Base-by-base conservation (phyloP, 2,888 invertebrate genomes). In the Reticulitermes lucifugus region DNA sequence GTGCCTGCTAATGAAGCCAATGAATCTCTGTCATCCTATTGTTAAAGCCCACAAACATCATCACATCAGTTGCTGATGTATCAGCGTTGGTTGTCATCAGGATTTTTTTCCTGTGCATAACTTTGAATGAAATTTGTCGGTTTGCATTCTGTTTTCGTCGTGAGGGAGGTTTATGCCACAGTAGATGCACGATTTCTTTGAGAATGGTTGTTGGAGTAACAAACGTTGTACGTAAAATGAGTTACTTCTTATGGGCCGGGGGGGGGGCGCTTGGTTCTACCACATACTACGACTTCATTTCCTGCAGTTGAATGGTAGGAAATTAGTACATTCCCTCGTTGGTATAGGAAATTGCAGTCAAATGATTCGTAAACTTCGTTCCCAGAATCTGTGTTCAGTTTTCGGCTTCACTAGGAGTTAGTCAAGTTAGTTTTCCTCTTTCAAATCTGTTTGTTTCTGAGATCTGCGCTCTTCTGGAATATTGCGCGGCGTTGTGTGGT, bases 241-340 rank as follows among this genome's bases (percentile, higher is more conserved):
- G 65, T n/a, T 6, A n/a, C 25, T n/a, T 65, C 65, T n/a, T n/a
- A n/a, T 10, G 35, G 35, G 35, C 35, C 3, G 35, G 35, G 35
- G 35, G 35, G 35, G 5, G 25, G 18, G 21, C 9, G 21, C 21
- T 0, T n/a, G 65, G 65, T 65, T 65, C n/a, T 65, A 25, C 65
- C n/a, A 1, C n/a, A 25, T 65, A 65, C n/a, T 65, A 65, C 12
- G 65, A 65, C 65, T 65, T 65, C 25, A 65, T 65, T 65, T 65
- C 65, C 65, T 65, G 65, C n/a, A n/a, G 65, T 65, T 65, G 65
- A 65, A 65, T n/a, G n/a, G 25, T 25, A 65, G 65, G 65, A 65
- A 65, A 65, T 65, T 65, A 65, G 65, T 25, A 12, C 25, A 25
- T 9, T 25, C 65, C 25, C 25, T 25, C 60, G 25, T 25, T 65